Conservation (phyloP, 1,140 invertebrate genomes). For the Diabrotica undecimpunctata region DNA sequence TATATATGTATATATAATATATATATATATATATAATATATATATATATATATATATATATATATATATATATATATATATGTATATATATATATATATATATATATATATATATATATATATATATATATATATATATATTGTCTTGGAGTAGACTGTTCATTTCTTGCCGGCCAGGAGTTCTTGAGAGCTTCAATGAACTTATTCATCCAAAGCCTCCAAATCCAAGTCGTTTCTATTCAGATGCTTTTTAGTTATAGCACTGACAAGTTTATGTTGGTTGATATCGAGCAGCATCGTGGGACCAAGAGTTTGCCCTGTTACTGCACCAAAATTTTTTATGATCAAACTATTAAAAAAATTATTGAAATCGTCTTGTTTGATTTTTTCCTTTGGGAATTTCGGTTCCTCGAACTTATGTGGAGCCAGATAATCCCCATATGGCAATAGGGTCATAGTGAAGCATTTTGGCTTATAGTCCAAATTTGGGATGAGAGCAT, state of each 20-base stretch:
- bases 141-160: not conserved
- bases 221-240: not conserved
- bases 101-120: too few species aligned
- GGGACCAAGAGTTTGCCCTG: conserved; percentile 6
- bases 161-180: not conserved
- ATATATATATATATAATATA: too few species aligned
- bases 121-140: too few species aligned
- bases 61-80: too few species aligned
- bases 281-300: not conserved
- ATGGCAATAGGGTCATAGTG: conserved; percentile 22
- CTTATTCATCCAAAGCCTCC: not conserved
- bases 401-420: conserved; percentile 10
- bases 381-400: conserved; percentile 8
- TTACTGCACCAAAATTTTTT: conserved; percentile 13
- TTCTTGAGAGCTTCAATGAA: not conserved
- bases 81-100: too few species aligned
- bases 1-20: too few species aligned
- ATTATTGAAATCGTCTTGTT: conserved; percentile 13
- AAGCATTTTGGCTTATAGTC: conserved; percentile 25
- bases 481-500: conserved; percentile 26
- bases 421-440: conserved; percentile 23
- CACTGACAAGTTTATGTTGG: not conserved
- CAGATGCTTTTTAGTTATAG: not conserved
- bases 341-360: conserved; percentile 28
- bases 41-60: too few species aligned